These are phyloP conservation scores for Encarsia formosa DNA, from an alignment of 2,888 invertebrate genomes.

Conservation along the genomic window DNA sequence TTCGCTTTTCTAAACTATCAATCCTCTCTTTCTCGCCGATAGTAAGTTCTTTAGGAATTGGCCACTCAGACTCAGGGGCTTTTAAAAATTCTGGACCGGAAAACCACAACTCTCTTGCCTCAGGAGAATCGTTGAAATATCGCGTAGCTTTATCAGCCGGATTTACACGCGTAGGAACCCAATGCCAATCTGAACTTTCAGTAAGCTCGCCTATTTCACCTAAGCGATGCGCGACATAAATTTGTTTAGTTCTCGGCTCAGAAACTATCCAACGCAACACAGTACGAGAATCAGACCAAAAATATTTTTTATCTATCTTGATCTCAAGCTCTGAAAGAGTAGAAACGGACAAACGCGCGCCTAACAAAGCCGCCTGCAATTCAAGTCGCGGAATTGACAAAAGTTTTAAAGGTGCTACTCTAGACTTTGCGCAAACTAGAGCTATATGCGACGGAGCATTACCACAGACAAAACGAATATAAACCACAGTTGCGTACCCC, in stretches of 20 bases:
- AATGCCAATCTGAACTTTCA: neutral
- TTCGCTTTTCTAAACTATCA: no score
- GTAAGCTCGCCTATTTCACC: neutral
- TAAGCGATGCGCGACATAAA: neutral
- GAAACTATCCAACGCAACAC: neutral
- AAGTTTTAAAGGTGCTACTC: neutral
- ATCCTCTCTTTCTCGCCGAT: no score
- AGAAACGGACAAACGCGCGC: neutral
- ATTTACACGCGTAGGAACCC: neutral
- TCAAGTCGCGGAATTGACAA: no score
- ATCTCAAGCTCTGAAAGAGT: neutral
- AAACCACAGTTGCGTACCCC: slow-evolving; percentile 20
- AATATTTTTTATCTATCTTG: no score
- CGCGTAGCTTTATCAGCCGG: neutral
- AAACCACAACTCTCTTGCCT: no score
- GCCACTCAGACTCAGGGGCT: no score
- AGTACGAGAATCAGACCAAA: no score
- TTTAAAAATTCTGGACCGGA: no score
- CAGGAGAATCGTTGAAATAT: no score
- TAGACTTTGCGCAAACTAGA: neutral
- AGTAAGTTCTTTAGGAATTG: no score
- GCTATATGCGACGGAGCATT: neutral
- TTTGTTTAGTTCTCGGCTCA: neutral
- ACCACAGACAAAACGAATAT: neutral
- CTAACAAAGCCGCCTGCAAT: no score